Conservation (phyloP, 1,140 invertebrate species). For the Eriosoma lanigerum region DNA sequence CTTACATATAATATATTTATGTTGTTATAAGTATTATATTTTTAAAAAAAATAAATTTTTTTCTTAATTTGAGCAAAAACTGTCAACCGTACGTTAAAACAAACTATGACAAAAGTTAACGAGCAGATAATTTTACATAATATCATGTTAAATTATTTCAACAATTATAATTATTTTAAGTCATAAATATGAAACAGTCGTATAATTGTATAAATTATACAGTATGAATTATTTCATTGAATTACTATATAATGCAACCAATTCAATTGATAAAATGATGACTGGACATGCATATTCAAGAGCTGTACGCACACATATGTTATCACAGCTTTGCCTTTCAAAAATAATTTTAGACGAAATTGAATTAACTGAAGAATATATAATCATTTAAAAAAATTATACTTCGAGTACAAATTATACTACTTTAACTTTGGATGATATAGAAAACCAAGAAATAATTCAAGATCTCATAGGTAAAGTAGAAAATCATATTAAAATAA, state of each 20-base stretch:
- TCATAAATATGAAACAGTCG: neutral
- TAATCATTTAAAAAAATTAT: neutral
- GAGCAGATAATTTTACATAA: neutral
- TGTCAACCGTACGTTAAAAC: neutral
- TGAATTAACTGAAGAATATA: neutral
- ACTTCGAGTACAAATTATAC: neutral
- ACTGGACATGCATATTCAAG: constrained; percentile 19
- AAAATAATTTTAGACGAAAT: constrained; percentile 17
- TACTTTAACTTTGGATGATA: neutral
- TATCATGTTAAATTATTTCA: neutral
- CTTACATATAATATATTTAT: too few relatives aligned
- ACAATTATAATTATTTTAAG: neutral
- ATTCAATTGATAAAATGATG: constrained; percentile 23
- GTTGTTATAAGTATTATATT: too few relatives aligned
- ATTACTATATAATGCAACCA: neutral
- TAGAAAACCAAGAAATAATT: neutral
- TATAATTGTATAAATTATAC: constrained; percentile 5
- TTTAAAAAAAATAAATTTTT: neutral
- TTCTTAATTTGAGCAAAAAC: neutral
- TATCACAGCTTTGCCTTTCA: neutral
- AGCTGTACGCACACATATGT: constrained; percentile 9
- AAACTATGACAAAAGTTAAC: neutral
- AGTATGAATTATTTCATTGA: constrained; percentile 5
- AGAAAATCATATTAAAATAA: constrained; percentile 6
- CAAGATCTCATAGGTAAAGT: neutral